Conservation (phyloP, 2,888 invertebrate genomes). For the Fabriciana adippe region DNA sequence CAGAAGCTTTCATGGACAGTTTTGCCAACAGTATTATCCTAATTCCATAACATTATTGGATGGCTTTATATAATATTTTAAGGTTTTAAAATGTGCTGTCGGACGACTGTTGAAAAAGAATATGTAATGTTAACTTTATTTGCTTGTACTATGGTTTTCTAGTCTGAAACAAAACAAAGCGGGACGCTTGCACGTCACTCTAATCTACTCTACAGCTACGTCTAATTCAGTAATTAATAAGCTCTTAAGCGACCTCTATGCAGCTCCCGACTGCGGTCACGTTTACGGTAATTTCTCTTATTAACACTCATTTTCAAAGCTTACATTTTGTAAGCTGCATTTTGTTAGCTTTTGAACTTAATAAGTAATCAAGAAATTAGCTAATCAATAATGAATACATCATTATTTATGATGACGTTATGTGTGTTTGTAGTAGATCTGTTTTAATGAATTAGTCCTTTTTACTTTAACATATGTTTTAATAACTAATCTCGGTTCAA, state of each 20-base stretch:
- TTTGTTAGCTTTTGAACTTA: not conserved
- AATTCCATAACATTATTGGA: no score
- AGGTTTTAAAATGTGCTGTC: no score
- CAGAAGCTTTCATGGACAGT: no score
- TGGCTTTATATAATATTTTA: no score
- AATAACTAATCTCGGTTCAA: not conserved
- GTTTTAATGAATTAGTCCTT: not conserved
- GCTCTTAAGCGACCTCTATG: slow-evolving; percentile 32
- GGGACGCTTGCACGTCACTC: slow-evolving; percentile 4
- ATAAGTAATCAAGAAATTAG: not conserved
- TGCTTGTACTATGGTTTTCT: not conserved
- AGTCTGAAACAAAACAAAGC: slow-evolving; percentile 7
- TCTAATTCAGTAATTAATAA: slow-evolving; percentile 38
- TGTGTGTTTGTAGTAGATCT: not conserved
- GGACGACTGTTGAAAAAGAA: no score
- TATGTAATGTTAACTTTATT: not conserved
- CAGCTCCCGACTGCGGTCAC: slow-evolving; percentile 34
- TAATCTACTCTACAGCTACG: slow-evolving; percentile 26
- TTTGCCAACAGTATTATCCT: no score
- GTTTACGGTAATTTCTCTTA: slow-evolving; percentile 34
- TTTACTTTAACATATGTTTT: no score
- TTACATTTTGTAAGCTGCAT: slow-evolving; percentile 7
- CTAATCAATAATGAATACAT: no score
- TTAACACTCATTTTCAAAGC: slow-evolving; percentile 34
- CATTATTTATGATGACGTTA: no score